Evolutionary conservation across 2,888 invertebrate species (phyloP), one percentile per base, ranked within the genome.

Genomic region (Serripes groenlandicus): DNA sequence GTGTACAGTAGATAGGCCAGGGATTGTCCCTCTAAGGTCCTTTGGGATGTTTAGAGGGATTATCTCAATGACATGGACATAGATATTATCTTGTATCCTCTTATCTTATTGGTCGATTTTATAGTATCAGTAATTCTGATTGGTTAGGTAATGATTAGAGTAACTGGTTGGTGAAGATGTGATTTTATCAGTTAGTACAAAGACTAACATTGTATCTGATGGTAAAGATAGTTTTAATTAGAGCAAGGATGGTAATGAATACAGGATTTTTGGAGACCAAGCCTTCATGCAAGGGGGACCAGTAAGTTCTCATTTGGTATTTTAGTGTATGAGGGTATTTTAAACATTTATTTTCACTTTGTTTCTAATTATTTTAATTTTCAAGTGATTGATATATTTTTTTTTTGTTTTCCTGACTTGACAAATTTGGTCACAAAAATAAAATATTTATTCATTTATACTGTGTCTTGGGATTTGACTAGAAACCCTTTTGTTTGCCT

Each of bases 191-290:
- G 3, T 66, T 18, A 5, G 9, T 42, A 42, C 66, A 66, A 42
- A 66, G 35, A 42, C 66, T 28, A 42, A 42, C 66, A 66, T 66
- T 66, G 66, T 66, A 26, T 66, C 23, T 23, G 66, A 26, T 66
- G 66, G 28, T 58, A 7, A n/a, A 30, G 58, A 71, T 71, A 71
- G 26, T 11, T 32, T 71, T 58, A 71, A 30, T 54, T 35, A 56
- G 35, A 23, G 4, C 11, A 37, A 75, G 21, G n/a, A 75, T 75
- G 75, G 75, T 68, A 3, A 75, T 75, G 75, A 75, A 75, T 35
- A 37, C 68, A 23, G 75, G 35, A 37, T 75, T 75, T 37, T 42
- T 75, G 54, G 35, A 26, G 56, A 49, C 54, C 30, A 56, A 56
- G 15, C 66, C 66, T 42, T n/a, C 21, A 11, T 66, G 66, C 34